A percentile compares a stretch with the other conserved stretches of the same genome.
These are phyloP conservation scores for Mirza zaza DNA, from an alignment of 2,113 vertebrate genomes.

Conservation along the genomic window DNA sequence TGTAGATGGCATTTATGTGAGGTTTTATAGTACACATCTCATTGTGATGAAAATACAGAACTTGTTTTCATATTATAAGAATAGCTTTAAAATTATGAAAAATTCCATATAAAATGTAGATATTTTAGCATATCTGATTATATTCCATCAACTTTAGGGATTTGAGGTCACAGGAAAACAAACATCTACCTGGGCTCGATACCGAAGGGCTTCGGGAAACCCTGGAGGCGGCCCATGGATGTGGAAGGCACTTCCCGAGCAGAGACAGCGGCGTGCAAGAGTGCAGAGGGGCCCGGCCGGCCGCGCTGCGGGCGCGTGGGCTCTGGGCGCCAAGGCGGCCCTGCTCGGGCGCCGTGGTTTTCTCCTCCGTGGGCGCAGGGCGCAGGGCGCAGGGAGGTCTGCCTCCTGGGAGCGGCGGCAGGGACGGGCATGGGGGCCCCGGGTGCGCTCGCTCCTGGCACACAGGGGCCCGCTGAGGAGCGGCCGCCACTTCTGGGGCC, in stretches of 20 bases:
- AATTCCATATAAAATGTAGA: not conserved
- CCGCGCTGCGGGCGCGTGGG: too few relatives aligned
- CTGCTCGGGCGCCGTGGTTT: not conserved
- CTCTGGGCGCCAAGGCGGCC: not conserved
- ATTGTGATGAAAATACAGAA: not conserved
- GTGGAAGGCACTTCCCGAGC: not conserved
- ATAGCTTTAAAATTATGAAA: not conserved
- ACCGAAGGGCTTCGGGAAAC: too few relatives aligned
- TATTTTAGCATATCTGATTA: not conserved
- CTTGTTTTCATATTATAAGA: not conserved
- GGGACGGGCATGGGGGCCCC: too few relatives aligned
- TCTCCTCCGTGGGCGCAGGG: too few relatives aligned
- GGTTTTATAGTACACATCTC: not conserved
- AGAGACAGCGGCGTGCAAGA: not conserved
- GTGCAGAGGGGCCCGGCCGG: too few relatives aligned
- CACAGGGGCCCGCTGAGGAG: rapidly evolving
- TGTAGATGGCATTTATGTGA: not conserved
- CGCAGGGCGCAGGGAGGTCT: rapidly evolving
- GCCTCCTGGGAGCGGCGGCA: rapidly evolving
- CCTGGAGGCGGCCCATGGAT: not conserved
- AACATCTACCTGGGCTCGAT: not conserved
- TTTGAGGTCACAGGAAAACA: not conserved
- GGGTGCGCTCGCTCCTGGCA: not conserved
- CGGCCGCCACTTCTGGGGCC: too few relatives aligned
- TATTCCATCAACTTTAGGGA: not conserved